Conservation (phyloP, 2,113 vertebrate species). For the Baryphthengus martii region DNA sequence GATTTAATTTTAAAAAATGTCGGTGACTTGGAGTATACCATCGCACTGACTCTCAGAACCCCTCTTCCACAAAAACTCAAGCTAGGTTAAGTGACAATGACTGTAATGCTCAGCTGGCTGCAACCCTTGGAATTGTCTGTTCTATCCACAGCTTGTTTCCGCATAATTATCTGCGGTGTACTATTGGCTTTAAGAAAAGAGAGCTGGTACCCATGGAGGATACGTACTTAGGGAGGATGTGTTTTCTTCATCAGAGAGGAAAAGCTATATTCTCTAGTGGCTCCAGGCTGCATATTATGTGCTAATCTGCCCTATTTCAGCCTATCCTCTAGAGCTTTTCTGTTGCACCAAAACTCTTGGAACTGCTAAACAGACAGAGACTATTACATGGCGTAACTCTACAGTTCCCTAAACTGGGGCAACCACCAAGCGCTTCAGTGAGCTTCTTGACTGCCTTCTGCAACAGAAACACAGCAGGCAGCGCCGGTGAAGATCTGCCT, state of each 20-base stretch:
- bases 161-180: neutral
- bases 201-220: neutral
- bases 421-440: neutral
- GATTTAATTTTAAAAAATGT: neutral
- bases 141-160: neutral
- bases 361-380: neutral
- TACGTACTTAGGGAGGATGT: neutral
- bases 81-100: neutral
- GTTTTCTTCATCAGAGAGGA: neutral
- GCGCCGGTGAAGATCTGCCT: fast-evolving
- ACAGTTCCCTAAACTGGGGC: neutral
- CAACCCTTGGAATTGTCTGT: neutral
- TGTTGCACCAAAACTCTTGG: neutral
- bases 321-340: neutral
- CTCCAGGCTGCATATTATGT: neutral
- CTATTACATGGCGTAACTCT: neutral
- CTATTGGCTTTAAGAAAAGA: neutral
- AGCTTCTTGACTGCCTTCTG: neutral
- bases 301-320: neutral
- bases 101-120: neutral
- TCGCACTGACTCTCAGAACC: neutral
- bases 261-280: neutral
- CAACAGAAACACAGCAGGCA: neutral
- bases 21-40: neutral
- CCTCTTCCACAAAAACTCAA: neutral